Base-by-base conservation (phyloP, 2,797 vertebrate genomes). In the Acipenser oxyrinchus region DNA sequence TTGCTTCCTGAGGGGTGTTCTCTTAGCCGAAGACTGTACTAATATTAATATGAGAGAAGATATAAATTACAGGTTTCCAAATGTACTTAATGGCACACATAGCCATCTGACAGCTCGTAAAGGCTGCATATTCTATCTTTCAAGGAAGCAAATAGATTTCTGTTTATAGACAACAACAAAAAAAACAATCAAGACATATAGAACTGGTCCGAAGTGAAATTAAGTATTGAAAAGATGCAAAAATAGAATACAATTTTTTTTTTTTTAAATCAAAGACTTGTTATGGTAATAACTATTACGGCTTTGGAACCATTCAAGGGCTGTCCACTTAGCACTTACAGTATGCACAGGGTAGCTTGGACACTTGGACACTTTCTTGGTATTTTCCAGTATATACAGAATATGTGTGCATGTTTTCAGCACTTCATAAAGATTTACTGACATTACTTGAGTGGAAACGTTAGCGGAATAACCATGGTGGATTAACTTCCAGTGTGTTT, bases 31-130 rank as follows among this genome's bases (percentile, higher is more conserved):
- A 37, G 23, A 37, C 23, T 65, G 15, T 57, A 52, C 18, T 12
- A 52, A 48, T 6, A 48, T 51, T 37, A 57, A 55, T 23, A 37
- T 53, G 51, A 49, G 65, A 65, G 48, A 10, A 12, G 37, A 65
- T 57, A 37, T 55, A 37, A 57, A 57, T 48, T 10, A 48, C 10
- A 55, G 18, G 53, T 65, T 50, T 65, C 23, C 23, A 23, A 15
- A 10, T 48, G 65, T n/a, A 58, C 6, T 48, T 49, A 66, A 66
- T 49, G 53, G 18, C 55, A 49, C 49, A 12, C 65, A 59, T 8
- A 66, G 37, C 53, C 65, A 59, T 15, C n/a, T 37, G 65, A 57
- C 55, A 57, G 55, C 10, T 57, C 11, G 13, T 6, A 57, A 10
- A 10, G 55, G 13, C 6, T 57, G 55, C 8, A 1, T 57, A 12